Conservation (phyloP, 1,140 invertebrate genomes). For the Riptortus pedestris region DNA sequence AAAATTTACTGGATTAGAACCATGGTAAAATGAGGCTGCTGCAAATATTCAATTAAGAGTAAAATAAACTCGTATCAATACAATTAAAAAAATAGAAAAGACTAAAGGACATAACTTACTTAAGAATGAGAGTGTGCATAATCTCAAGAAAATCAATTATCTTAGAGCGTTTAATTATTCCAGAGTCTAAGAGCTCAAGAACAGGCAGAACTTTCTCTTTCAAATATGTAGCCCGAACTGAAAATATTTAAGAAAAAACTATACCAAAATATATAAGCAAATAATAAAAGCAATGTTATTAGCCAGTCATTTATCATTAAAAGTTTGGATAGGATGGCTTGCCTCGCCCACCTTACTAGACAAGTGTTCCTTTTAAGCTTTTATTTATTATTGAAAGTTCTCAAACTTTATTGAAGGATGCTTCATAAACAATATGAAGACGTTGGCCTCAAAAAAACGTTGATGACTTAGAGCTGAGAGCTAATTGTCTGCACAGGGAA, state of each 20-base stretch:
- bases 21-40: no score
- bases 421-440: not conserved
- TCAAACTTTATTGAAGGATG: not conserved
- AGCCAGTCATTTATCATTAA: not conserved
- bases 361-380: not conserved
- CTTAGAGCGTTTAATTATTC: slow-evolving; percentile 44
- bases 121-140: not conserved
- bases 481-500: no score
- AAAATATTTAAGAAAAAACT: slow-evolving; percentile 1
- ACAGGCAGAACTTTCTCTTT: slow-evolving; percentile 34
- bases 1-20: no score
- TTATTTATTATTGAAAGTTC: not conserved
- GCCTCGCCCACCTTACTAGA: not conserved
- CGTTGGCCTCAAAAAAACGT: no score
- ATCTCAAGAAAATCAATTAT: slow-evolving; percentile 52
- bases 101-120: no score
- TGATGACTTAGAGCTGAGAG: no score
- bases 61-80: no score
- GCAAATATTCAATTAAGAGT: no score
- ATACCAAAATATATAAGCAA: not conserved
- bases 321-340: not conserved
- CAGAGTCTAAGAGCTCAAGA: slow-evolving; percentile 45
- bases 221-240: slow-evolving; percentile 4
- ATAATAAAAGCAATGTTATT: not conserved
- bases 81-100: no score